Evolutionary conservation across 2,113 vertebrate genomes (phyloP).

Genomic region (Planiliza haematocheilus): DNA sequence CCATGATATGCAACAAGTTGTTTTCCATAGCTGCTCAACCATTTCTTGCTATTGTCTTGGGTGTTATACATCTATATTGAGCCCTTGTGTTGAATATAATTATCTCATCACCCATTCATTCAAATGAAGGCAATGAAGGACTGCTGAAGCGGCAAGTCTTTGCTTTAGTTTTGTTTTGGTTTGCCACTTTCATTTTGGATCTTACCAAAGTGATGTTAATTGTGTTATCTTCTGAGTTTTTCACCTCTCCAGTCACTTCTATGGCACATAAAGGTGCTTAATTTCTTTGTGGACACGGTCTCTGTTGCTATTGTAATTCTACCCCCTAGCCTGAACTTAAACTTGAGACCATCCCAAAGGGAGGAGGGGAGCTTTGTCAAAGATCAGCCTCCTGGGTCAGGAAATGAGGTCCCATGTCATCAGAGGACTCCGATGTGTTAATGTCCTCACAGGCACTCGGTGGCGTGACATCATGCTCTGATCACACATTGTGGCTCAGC

Average conservation of each 20-base stretch:
- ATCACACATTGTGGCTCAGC: constrained; percentile 15
- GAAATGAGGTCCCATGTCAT: constrained; percentile 21
- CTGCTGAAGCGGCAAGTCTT: too few relatives aligned
- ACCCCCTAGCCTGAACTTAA: constrained; percentile 11
- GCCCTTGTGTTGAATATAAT: too few relatives aligned
- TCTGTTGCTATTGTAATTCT: constrained; percentile 13
- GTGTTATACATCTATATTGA: too few relatives aligned
- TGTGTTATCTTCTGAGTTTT: not conserved
- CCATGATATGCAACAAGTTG: too few relatives aligned
- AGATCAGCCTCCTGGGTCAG: constrained; percentile 20
- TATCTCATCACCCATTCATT: too few relatives aligned
- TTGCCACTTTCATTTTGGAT: not conserved
- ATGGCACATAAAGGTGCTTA: not conserved
- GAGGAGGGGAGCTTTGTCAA: constrained; percentile 6
- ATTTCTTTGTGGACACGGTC: not conserved
- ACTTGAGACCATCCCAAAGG: not conserved
- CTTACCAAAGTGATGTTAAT: not conserved
- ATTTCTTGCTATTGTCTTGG: too few relatives aligned
- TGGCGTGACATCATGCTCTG: constrained; percentile 32
- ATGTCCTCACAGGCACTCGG: constrained; percentile 14
- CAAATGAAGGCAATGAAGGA: too few relatives aligned
- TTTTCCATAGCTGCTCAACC: too few relatives aligned
- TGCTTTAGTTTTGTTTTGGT: too few relatives aligned
- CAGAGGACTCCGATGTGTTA: constrained; percentile 18
- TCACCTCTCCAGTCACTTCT: not conserved